Conservation (phyloP, 2,797 vertebrate genomes). For the Pteropus rufus region DNA sequence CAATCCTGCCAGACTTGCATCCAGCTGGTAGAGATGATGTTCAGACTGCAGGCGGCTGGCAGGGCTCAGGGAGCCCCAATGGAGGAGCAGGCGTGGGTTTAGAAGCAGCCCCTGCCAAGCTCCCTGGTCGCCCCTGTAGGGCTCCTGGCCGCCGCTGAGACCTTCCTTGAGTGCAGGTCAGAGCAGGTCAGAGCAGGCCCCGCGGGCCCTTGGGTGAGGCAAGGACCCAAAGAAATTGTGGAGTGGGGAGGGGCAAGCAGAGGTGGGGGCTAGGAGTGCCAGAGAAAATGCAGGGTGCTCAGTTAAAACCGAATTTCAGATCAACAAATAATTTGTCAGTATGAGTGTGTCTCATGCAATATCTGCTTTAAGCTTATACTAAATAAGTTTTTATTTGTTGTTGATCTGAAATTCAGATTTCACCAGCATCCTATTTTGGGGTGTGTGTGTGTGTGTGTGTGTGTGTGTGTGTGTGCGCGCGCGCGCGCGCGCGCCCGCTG, state of each 20-base stretch:
- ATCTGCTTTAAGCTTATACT: neutral
- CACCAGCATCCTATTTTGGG: neutral
- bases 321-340: neutral
- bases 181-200: neutral
- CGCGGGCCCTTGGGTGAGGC: neutral
- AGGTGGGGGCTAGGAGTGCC: rapidly evolving
- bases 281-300: neutral
- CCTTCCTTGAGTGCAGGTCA: rapidly evolving
- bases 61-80: neutral
- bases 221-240: neutral
- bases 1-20: slow-evolving; percentile 43
- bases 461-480: too few species aligned
- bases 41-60: slow-evolving; percentile 69
- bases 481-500: neutral
- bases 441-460: too few species aligned
- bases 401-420: neutral
- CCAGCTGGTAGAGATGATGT: slow-evolving; percentile 57
- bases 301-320: neutral
- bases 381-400: neutral
- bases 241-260: neutral
- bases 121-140: rapidly evolving
- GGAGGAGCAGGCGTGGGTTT: rapidly evolving
- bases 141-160: rapidly evolving
- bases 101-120: neutral
- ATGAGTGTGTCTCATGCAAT: neutral